A percentile compares a stretch with the other conserved stretches of the same genome.
phyloP scores from a whole-genome alignment of 2,797 vertebrate species.

The Falco columbarius region DNA sequence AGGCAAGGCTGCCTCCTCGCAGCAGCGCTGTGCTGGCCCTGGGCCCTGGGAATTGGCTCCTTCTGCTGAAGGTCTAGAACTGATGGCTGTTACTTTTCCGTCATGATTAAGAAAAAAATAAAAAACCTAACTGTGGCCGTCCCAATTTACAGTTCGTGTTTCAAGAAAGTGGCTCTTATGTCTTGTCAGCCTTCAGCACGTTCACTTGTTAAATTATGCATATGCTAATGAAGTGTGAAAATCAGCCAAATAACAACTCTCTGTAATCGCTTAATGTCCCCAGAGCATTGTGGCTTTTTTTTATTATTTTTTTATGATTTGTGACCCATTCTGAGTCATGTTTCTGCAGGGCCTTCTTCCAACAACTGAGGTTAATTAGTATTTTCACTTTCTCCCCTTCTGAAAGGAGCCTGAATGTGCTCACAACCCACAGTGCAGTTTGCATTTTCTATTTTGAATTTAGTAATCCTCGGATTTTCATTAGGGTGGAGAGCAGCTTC shows the following conservation, averaged over 20 bases:
- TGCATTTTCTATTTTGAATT: constrained; percentile 47
- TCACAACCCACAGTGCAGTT: constrained; percentile 33
- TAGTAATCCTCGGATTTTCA: constrained; percentile 38
- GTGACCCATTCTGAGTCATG: constrained; percentile 70
- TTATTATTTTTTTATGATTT: constrained; percentile 75
- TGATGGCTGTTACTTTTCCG: constrained; percentile 27
- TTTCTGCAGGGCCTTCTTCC: constrained; percentile 75
- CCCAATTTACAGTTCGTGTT: constrained; percentile 71
- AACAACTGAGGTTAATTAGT: constrained; percentile 89
- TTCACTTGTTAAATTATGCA: constrained; percentile 80
- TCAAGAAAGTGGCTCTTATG: constrained; percentile 69
- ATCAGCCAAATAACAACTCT: constrained; percentile 86
- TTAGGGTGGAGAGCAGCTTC: constrained; percentile 27
- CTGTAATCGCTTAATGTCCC: constrained; percentile 83
- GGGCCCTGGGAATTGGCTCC: not conserved
- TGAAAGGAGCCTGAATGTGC: constrained; percentile 43
- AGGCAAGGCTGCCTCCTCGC: not conserved
- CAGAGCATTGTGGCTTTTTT: constrained; percentile 76
- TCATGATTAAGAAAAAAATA: constrained; percentile 26
- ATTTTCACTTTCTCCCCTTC: constrained; percentile 80
- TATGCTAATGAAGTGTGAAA: constrained; percentile 94
- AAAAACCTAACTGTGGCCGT: constrained; percentile 22
- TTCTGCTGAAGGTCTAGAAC: not conserved
- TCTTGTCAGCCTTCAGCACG: constrained; percentile 74
- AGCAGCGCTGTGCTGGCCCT: not conserved